Evolutionary conservation across 2,888 invertebrate species (phyloP), one percentile per base, ranked within the genome.

Genomic region (Ferdinandea cuprea): DNA sequence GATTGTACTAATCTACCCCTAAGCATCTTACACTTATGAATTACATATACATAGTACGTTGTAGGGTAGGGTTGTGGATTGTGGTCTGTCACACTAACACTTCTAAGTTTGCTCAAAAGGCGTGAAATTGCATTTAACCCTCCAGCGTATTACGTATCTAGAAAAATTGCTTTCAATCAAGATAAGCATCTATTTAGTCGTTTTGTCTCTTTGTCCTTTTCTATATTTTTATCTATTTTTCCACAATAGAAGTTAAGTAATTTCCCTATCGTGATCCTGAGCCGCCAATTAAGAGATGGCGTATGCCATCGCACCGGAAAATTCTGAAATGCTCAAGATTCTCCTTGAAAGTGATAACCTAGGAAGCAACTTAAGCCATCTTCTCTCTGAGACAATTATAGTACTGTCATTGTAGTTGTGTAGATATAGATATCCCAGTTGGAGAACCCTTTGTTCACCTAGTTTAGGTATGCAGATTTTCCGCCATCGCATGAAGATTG

Each of bases 81-180:
- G 66, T 50, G 63, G 48, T 52, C 17, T 46, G 54, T 32, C 65
- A 44, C 28, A 11, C 35, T 37, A 11, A 40, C 37, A 46, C 8
- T 19, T 61, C 68, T 73, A 68, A 85, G 76, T 81, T 85, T 86
- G 86, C 58, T 85, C 86, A 88, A 89, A 89, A 87, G 89, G 89
- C 89, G 88, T 89, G 89, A 89, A 89, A 89, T 89, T 89, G 88
- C 87, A 86, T 87, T 88, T 87, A 78, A 79, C 84, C 84, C 79
- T 74, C 74, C 44, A 35, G 37, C 28, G 15, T 32, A 17, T 44
- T 30, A 15, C 40, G 30, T 63, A 68, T 65, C 74, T 68, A 11
- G 17, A 63, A 50, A 54, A 83, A 78, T 78, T 83, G 44, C 9
- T 77, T 72, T 72, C 68, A 83, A 73, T 78, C 78, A 63, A 78